Evolutionary conservation across 2,888 invertebrate species (phyloP), one percentile per base, ranked within the genome.

Genomic region (Atrina japonica): DNA sequence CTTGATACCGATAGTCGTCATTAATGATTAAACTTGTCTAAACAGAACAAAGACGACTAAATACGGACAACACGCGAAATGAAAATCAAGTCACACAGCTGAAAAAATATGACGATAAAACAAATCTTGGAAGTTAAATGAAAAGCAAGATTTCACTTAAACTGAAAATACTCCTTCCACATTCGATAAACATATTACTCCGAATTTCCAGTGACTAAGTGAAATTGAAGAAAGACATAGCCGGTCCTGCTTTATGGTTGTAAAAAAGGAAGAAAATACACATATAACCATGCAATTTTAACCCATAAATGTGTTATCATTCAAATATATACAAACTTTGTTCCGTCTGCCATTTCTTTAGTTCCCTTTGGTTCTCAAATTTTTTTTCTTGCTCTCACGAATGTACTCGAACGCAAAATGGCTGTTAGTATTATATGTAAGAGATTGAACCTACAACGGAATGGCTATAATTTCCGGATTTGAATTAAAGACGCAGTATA

Each of bases 301-400:
- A n/a, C n/a, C n/a, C n/a, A n/a, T n/a, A n/a, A n/a, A n/a, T n/a
- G 11, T 11, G 35, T 11, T 7, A 35, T 23, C 9, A 56, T 53
- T 16, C 23, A 43, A 3, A 9, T 27, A 52, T 55, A 16, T 47
- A 52, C 74, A 75, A 64, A 78, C 78, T 75, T 77, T 56, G 77
- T 61, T 49, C 78, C 77, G 43, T 81, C 81, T 27, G 81, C 81
- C 81, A 81, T 81, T 49, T 23, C 61, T 55, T 58, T n/a, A 14
- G 1, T 3, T 35, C 5, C 35, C n/a, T n/a, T n/a, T n/a, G n/a
- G n/a, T n/a, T n/a, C n/a, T n/a, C n/a, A n/a, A 35, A 35, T 35
- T 35, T 35, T 11, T 21, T 18, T 35, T 56, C 56, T 56, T 56
- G 23, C 14, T 40, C 18, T 27, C 30, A 56, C 29, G 18, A 52